These are phyloP conservation scores for Sepioteuthis lessoniana DNA, from an alignment of 2,888 invertebrate species.

Conservation along the genomic window DNA sequence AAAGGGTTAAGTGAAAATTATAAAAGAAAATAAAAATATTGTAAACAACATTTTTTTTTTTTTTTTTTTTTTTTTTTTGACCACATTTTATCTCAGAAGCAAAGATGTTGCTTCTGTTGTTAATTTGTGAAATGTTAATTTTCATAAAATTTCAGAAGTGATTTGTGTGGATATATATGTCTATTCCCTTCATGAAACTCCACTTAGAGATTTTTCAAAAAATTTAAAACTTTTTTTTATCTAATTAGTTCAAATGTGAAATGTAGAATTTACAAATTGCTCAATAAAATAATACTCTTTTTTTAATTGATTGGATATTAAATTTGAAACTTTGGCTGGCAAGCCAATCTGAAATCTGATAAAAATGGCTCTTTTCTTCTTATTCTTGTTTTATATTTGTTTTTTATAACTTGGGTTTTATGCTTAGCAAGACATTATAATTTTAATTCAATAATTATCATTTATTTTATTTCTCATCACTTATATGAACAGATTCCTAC, in stretches of 20 bases:
- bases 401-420: not conserved
- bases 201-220: not conserved
- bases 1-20: too few species aligned
- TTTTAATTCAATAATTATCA: not conserved
- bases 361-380: not conserved
- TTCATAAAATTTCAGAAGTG: not conserved
- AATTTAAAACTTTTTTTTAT: not conserved
- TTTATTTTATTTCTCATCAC: not conserved
- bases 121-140: not conserved
- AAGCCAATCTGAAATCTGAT: not conserved
- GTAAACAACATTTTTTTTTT: not conserved
- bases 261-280: not conserved
- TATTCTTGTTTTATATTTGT: not conserved
- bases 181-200: not conserved
- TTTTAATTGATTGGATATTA: not conserved
- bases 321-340: too few species aligned
- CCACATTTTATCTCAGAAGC: not conserved
- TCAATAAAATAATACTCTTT: not conserved
- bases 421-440: not conserved
- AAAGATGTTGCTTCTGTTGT: not conserved
- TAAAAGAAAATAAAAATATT: too few species aligned
- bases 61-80: not conserved
- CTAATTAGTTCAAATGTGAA: not conserved
- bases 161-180: not conserved
- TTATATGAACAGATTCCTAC: not conserved